Evolutionary conservation across 2,113 vertebrate species (phyloP).

Genomic region (Parus major): DNA sequence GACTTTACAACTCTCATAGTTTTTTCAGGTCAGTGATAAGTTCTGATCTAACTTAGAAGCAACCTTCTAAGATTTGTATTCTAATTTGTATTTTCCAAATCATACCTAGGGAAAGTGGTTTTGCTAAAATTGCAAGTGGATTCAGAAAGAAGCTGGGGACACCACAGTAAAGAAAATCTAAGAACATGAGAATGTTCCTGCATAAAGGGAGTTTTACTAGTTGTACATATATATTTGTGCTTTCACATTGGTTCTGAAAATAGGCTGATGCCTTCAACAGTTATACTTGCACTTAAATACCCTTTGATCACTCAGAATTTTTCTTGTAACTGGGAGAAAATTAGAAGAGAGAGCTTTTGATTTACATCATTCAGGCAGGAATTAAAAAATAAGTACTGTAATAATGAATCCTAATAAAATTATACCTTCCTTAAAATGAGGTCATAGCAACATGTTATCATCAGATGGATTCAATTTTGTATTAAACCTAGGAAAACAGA

Average conservation of each 20-base stretch:
- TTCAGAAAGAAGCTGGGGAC: neutral
- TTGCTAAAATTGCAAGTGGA: neutral
- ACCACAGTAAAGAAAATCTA: neutral
- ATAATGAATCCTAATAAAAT: slow-evolving; percentile 19
- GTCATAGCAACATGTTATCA: neutral
- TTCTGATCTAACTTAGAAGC: neutral
- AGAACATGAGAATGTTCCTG: neutral
- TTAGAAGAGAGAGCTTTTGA: neutral
- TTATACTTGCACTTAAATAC: neutral
- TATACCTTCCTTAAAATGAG: neutral
- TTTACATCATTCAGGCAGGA: neutral
- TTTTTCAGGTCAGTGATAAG: neutral
- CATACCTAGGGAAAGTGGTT: neutral
- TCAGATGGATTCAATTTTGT: neutral
- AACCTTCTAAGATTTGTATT: neutral
- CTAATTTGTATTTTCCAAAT: neutral
- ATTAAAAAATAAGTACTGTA: slow-evolving; percentile 15
- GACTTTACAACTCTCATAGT: neutral
- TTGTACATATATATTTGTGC: neutral
- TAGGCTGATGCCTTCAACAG: neutral
- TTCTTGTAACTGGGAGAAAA: neutral
- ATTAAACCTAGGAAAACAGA: neutral
- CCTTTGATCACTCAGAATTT: neutral
- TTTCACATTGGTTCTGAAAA: neutral
- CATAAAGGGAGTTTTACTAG: neutral